Conservation (phyloP, 1,140 invertebrate genomes). For the Monochamus saltuarius region DNA sequence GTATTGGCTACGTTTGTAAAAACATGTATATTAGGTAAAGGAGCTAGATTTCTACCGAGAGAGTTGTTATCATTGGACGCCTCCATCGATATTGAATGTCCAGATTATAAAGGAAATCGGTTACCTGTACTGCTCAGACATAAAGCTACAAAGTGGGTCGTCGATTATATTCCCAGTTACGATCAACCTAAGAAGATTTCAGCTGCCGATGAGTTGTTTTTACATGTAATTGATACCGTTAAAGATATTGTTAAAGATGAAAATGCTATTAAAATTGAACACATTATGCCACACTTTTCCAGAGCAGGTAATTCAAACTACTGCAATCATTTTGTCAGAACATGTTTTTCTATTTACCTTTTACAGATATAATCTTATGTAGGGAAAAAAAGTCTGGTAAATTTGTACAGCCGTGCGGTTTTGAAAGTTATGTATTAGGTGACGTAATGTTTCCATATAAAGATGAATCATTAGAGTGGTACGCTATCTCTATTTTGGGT, state of each 20-base stretch:
- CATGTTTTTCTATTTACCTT: constrained; percentile 4
- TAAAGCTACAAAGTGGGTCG: constrained; percentile 53
- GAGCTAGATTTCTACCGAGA: constrained; percentile 39
- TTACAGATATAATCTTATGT: constrained; percentile 60
- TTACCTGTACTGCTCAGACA: constrained; percentile 47
- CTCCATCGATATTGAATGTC: constrained; percentile 58
- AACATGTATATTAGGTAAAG: constrained; percentile 26
- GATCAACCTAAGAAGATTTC: constrained; percentile 52
- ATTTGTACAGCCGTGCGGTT: constrained; percentile 47
- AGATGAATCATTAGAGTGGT: constrained; percentile 52
- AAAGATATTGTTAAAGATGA: constrained; percentile 47
- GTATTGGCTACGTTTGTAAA: constrained; percentile 3
- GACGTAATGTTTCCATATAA: constrained; percentile 53
- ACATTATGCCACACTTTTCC: constrained; percentile 60
- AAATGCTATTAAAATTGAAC: constrained; percentile 51
- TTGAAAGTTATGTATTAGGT: constrained; percentile 48
- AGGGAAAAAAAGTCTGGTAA: constrained; percentile 51
- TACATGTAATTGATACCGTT: constrained; percentile 51
- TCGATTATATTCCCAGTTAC: constrained; percentile 52
- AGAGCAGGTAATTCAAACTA: constrained; percentile 46
- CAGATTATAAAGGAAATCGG: constrained; percentile 58
- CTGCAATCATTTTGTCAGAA: neutral
- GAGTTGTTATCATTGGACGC: constrained; percentile 59
- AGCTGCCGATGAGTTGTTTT: constrained; percentile 51
- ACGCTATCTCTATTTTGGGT: constrained; percentile 52